Conservation (phyloP, 2,888 invertebrate genomes). For the Thecocarcelia acutangulata region DNA sequence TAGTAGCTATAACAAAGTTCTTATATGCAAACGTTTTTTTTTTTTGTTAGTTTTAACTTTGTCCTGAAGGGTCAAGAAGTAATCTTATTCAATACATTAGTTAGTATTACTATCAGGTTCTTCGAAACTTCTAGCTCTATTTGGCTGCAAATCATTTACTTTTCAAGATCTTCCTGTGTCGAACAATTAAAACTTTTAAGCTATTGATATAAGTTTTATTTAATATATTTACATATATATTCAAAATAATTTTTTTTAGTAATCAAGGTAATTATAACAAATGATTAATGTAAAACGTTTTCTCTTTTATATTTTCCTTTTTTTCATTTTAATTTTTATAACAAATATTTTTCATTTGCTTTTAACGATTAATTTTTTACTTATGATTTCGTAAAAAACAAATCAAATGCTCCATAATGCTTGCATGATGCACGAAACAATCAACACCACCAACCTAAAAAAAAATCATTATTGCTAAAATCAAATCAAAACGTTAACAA, state of each 20-base stretch:
- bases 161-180: too few species aligned
- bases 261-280: conserved; percentile 58
- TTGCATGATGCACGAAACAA: conserved; percentile 66
- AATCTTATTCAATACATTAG: too few species aligned
- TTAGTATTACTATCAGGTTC: too few species aligned
- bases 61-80: too few species aligned
- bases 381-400: conserved; percentile 46
- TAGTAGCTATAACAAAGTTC: too few species aligned
- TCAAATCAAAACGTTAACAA: conserved; percentile 57
- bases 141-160: too few species aligned
- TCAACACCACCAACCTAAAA: conserved; percentile 49
- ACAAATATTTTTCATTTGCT: conserved; percentile 47
- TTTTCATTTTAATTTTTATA: conserved; percentile 60
- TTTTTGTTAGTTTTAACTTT: too few species aligned
- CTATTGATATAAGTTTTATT: conserved; percentile 39
- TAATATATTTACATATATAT: not conserved
- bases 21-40: too few species aligned
- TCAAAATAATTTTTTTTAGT: conserved; percentile 32
- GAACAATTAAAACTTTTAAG: too few species aligned
- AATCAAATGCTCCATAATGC: conserved; percentile 66
- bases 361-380: conserved; percentile 18
- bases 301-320: conserved; percentile 71
- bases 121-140: too few species aligned
- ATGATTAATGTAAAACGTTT: conserved; percentile 68
- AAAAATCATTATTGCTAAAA: conserved; percentile 62